Percentiles rank a stretch among this genome's conserved stretches.
These are phyloP conservation scores for Regulus satrapa DNA, from an alignment of 2,113 vertebrate species.

Conservation along the genomic window DNA sequence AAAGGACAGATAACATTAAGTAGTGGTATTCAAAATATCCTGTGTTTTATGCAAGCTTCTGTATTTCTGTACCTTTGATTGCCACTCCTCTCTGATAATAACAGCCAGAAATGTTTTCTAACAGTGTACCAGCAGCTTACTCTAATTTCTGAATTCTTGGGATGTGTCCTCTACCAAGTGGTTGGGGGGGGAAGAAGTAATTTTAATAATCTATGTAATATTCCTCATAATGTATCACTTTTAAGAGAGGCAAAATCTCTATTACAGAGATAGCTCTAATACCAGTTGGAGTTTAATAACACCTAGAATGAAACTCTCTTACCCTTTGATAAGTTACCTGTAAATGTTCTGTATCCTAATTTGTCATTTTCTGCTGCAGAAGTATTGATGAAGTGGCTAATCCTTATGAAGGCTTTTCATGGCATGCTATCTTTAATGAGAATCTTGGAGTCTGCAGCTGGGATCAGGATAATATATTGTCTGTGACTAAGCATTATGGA, in stretches of 20 bases:
- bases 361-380: background rate
- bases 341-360: background rate
- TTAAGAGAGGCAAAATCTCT: background rate
- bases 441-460: background rate
- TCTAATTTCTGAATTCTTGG: background rate
- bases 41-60: background rate
- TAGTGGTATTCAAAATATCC: background rate
- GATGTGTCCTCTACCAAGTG: background rate
- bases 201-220: background rate
- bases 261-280: background rate
- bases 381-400: background rate
- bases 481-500: background rate
- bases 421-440: background rate
- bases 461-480: background rate
- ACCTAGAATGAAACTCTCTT: background rate
- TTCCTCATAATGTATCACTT: background rate
- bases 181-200: accelerated
- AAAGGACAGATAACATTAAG: background rate
- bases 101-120: background rate
- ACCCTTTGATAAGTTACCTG: background rate
- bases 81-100: background rate
- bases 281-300: background rate
- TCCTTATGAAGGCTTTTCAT: background rate
- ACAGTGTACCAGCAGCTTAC: background rate
- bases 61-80: background rate